Conservation (phyloP, 2,113 vertebrate species). For the Pelecanus crispus region DNA sequence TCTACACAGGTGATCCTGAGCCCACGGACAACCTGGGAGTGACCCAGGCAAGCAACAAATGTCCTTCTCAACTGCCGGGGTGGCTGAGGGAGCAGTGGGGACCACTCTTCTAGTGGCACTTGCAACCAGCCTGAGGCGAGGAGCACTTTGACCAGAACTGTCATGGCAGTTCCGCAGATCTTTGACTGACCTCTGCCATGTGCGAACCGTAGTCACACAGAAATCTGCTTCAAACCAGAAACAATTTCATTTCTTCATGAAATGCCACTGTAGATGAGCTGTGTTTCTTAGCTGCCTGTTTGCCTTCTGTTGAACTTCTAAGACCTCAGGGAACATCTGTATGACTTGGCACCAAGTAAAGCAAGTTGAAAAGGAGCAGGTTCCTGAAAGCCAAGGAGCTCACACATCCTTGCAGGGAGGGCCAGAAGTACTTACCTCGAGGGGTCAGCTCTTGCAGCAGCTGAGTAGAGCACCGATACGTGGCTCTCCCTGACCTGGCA, state of each 20-base stretch:
- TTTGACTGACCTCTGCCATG: neutral
- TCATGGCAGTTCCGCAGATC: neutral
- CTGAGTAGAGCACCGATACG: neutral
- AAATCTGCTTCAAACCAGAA: neutral
- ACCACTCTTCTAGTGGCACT: neutral
- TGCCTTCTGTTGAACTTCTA: neutral
- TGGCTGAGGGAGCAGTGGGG: neutral
- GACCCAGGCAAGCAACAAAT: neutral
- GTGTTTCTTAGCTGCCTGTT: neutral
- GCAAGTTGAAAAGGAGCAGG: neutral
- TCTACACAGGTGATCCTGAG: neutral
- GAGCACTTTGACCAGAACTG: neutral
- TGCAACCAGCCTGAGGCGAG: neutral
- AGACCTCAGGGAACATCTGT: neutral
- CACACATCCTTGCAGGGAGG: neutral
- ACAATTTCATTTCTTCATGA: neutral
- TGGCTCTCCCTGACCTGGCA: neutral
- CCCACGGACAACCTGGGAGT: neutral
- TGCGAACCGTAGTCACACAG: neutral
- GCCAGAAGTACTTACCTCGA: neutral
- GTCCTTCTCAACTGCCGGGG: neutral
- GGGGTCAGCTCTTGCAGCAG: neutral
- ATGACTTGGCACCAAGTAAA: neutral
- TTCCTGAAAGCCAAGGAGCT: neutral
- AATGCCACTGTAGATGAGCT: neutral